phyloP scores from a whole-genome alignment of 2,888 invertebrate species.

The Lissocephala sabroskyi region DNA sequence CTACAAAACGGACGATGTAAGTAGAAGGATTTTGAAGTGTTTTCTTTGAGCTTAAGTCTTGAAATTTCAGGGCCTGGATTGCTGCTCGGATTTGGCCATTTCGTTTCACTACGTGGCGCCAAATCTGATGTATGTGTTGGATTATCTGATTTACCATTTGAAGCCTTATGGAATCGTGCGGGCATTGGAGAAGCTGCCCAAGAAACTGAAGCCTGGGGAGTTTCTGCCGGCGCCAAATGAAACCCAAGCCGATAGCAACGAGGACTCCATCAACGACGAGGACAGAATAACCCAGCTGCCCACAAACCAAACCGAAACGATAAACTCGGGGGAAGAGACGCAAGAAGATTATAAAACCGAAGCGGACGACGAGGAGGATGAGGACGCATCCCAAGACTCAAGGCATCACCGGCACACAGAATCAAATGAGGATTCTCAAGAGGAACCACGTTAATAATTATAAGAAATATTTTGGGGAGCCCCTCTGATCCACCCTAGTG shows the following conservation, averaged over 20 bases:
- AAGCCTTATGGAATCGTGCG: conserved; percentile 80
- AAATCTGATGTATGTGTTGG: conserved; percentile 94
- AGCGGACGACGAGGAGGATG: too few species aligned
- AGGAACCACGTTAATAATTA: too few species aligned
- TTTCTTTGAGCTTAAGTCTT: too few species aligned
- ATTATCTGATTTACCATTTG: conserved; percentile 95
- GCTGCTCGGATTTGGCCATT: conserved; percentile 95
- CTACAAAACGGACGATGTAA: conserved; percentile 86
- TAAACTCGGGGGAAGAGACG: too few species aligned
- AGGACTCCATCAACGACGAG: background rate
- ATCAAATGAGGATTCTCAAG: too few species aligned
- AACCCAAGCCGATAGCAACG: conserved; percentile 6
- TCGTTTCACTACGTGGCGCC: conserved; percentile 96
- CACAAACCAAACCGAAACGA: too few species aligned
- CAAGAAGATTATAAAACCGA: too few species aligned
- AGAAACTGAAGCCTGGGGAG: conserved; percentile 51
- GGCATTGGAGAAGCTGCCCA: conserved; percentile 58
- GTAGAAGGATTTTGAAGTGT: background rate
- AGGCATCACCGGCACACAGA: too few species aligned
- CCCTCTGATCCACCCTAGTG: too few species aligned
- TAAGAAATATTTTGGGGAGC: too few species aligned
- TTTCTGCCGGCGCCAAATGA: conserved; percentile 45
- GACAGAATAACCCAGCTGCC: too few species aligned
- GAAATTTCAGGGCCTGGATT: conserved; percentile 74
- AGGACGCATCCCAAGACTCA: too few species aligned